Base-by-base conservation (phyloP, 2,888 invertebrate species). In the Melinaea marsaeus region DNA sequence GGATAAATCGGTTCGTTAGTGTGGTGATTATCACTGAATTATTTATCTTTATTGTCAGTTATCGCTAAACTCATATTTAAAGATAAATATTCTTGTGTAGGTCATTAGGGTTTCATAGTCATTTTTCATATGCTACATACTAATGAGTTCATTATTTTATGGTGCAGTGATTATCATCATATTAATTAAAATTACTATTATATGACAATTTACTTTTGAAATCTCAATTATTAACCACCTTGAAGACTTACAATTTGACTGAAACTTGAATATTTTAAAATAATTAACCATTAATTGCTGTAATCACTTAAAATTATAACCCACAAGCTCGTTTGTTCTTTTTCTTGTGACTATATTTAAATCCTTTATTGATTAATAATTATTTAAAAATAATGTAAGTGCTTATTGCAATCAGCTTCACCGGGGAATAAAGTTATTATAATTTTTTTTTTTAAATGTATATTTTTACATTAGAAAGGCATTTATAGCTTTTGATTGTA, bases 1-100 rank as follows among this genome's bases (percentile, higher is more conserved):
- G 60, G 58, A 67, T 64, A 64, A 67, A 67, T 64, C 35, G 60
- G 51, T 64, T 64, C 64, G 62, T 64, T 64, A 64, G 60, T 56
- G 57, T 13, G 22, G 58, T 46, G 47, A 67, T 67, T 67, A 67
- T 56, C 67, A 47, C 55, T 32, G 58, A 57, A 58, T 66, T 66
- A 64, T 62, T 64, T 62, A 60, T 59, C 60, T 46, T 56, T 32
- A 57, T 35, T 34, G 42, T 58, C 37, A 59, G 42, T 42, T 59
- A 32, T n/a, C 48, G 56, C 56, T 51, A 51, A 22, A 22, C 22
- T 22, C 22, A 22, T 22, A 22, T 22, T 22, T 22, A 22, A 22
- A 22, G 22, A 22, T 22, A n/a, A n/a, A 34, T 55, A 2, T 33
- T 55, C n/a, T 46, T 46, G 46, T 46, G 11, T n/a, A 46, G 46